Evolutionary conservation across 2,888 invertebrate genomes (phyloP).

Genomic region (Yponomeuta plumbellus): DNA sequence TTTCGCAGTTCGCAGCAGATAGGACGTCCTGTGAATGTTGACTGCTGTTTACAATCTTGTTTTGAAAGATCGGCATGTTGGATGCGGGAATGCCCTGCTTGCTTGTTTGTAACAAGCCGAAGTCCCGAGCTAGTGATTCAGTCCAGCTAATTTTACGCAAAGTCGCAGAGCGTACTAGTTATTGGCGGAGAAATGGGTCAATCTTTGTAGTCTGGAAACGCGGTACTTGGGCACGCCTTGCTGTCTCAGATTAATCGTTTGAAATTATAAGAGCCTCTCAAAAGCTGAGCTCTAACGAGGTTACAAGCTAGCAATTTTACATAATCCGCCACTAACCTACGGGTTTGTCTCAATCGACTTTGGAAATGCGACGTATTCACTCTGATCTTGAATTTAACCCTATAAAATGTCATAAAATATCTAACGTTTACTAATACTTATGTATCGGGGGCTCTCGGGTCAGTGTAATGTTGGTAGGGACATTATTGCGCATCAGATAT

Average conservation of each 20-base stretch:
- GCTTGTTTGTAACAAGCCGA: background rate
- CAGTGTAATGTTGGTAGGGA: too few relatives aligned
- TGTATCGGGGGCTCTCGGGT: background rate
- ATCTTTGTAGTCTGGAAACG: background rate
- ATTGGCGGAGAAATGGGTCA: conserved; percentile 3
- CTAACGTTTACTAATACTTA: background rate
- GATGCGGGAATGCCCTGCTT: background rate
- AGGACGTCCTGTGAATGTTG: background rate
- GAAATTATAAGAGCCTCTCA: background rate
- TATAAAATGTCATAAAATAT: background rate
- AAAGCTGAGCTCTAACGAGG: background rate
- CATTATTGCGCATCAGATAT: too few relatives aligned
- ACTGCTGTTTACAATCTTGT: background rate
- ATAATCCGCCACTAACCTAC: background rate
- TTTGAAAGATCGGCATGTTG: background rate
- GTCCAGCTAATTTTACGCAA: background rate
- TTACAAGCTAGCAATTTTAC: background rate
- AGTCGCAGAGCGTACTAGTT: background rate
- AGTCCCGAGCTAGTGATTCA: background rate
- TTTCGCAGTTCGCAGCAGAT: background rate
- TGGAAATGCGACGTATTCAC: background rate
- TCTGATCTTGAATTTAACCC: background rate
- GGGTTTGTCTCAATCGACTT: background rate
- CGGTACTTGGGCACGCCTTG: conserved; percentile 2
- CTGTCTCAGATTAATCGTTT: conserved; percentile 1